Evolutionary conservation across 2,113 vertebrate species (phyloP).

Genomic region (Sinocyclocheilus rhinocerous): DNA sequence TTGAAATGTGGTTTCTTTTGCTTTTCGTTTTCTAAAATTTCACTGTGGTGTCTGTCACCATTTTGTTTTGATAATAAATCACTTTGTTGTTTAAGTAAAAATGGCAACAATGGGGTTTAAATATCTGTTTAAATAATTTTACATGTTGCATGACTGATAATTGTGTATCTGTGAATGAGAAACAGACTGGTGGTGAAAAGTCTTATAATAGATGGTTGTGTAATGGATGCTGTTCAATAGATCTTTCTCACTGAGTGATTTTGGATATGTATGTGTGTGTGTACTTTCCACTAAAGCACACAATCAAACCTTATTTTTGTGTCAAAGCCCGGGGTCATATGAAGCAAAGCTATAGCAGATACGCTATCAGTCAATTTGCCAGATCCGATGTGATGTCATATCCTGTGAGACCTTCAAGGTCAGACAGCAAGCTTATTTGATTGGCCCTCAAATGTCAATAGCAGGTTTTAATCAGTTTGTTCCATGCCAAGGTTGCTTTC

Average conservation of each 20-base stretch:
- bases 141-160: background rate
- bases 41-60: background rate
- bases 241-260: constrained; percentile 26
- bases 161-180: background rate
- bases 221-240: constrained; percentile 32
- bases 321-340: constrained; percentile 32
- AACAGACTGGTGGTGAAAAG: background rate
- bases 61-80: background rate
- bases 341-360: background rate
- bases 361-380: constrained; percentile 21
- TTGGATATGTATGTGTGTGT: constrained; percentile 6
- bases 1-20: background rate
- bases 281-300: constrained; percentile 28
- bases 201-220: constrained; percentile 20
- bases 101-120: background rate
- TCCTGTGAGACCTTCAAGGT: constrained; percentile 33
- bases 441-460: constrained; percentile 26
- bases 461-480: constrained; percentile 10
- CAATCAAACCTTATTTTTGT: constrained; percentile 42
- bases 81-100: background rate
- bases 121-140: background rate
- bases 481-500: background rate
- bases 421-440: constrained; percentile 17
- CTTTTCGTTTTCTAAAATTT: too few species aligned
- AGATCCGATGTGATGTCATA: constrained; percentile 33